Base-by-base conservation (phyloP, 2,113 vertebrate species). In the Aramus guarauna region DNA sequence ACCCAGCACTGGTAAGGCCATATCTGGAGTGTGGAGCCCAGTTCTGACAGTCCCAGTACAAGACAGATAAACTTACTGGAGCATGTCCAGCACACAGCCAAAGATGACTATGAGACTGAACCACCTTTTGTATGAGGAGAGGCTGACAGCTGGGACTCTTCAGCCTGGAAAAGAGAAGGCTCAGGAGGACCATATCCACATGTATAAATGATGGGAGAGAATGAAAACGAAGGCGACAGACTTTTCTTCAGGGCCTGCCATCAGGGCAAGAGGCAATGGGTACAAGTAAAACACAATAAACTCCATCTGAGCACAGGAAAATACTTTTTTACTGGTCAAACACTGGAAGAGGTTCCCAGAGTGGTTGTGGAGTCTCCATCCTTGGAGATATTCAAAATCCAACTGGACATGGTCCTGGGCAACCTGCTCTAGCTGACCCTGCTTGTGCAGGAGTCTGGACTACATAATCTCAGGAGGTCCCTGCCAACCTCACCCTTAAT, bases 1-100 rank as follows among this genome's bases (percentile, higher is more conserved):
- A n/a, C 11, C 48, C 15, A 74, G n/a, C 36, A 43, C 41, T 43
- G 12, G 6, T 60, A 43, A 62, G 27, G 32, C 45, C 22, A 21
- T 0, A 0, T n/a, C 48, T 58, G 37, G 27, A 56, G 23, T 6
- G 19, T 1, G 34, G 23, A 11, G 5, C 50, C 23, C 36, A 56
- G 36, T n/a, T n/a, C 23, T 45, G 23, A 43, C 11, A 21, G 58
- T 75, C 34, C 43, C 26, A 64, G 24, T 56, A n/a, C 22, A 52
- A 41, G 30, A 41, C 10, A 41, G 39, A 68, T 19, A 62, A 80
- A 41, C 24, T 52, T 75, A 66, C 4, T 36, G 12, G 23, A 69
- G 5, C 36, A 74, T 6, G 29, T 63, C 32, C 27, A 68, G 27
- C 48, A 58, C 20, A 58, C 6, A 12, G 16, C 5, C 29, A 24